phyloP scores from a whole-genome alignment of 1,140 invertebrate species.

The Antheraea mylitta region DNA sequence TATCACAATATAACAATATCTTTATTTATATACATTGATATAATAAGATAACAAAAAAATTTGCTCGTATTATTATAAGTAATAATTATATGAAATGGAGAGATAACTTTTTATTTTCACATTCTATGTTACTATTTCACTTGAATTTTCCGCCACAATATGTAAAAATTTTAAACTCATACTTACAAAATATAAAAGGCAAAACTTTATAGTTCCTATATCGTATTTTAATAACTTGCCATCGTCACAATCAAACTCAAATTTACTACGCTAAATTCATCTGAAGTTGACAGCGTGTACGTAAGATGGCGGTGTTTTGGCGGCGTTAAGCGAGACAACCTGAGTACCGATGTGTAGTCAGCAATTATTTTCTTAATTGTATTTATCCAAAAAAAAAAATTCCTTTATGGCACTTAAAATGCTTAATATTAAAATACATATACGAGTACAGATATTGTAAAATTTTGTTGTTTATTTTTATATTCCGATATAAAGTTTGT shows the following conservation, averaged over 20 bases:
- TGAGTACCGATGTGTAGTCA: slow-evolving; percentile 17
- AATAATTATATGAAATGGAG: slow-evolving; percentile 6
- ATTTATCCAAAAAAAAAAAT: neutral
- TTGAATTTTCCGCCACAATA: slow-evolving; percentile 69
- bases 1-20: neutral
- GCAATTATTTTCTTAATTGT: slow-evolving; percentile 7
- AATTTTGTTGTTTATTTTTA: neutral
- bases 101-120: slow-evolving; percentile 7
- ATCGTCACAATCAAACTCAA: slow-evolving; percentile 45
- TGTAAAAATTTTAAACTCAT: slow-evolving; percentile 47
- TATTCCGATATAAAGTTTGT: neutral
- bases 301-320: slow-evolving; percentile 66
- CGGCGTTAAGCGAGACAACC: slow-evolving; percentile 15
- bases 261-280: slow-evolving; percentile 57
- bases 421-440: neutral
- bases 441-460: neutral
- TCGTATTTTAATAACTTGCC: slow-evolving; percentile 52
- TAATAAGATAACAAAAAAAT: neutral
- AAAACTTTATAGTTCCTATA: slow-evolving; percentile 48
- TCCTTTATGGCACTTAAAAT: neutral
- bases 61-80: neutral
- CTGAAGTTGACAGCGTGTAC: slow-evolving; percentile 58
- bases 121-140: neutral
- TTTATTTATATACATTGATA: neutral
- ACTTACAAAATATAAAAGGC: slow-evolving; percentile 58